phyloP scores from a whole-genome alignment of 1,140 invertebrate genomes.

The Conopomorpha cramerella region DNA sequence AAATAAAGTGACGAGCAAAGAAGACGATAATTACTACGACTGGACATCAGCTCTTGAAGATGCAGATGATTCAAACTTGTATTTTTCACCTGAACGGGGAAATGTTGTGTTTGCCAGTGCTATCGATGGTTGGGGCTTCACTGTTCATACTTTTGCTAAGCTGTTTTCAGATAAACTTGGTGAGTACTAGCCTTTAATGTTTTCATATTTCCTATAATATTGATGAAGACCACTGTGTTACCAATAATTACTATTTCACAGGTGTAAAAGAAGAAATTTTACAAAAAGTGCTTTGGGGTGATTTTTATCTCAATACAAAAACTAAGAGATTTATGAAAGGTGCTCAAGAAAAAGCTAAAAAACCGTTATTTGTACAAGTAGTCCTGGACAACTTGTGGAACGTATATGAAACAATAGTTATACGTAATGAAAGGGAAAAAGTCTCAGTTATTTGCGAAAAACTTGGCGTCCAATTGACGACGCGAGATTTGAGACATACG shows the following conservation, averaged over 20 bases:
- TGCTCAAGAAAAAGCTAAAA: constrained; percentile 93
- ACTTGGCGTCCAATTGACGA: constrained; percentile 77
- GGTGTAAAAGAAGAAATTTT: constrained; percentile 66
- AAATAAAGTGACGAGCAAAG: constrained; percentile 17
- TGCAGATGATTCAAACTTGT: constrained; percentile 85
- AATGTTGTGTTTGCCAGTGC: constrained; percentile 98
- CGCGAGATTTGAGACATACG: constrained; percentile 77
- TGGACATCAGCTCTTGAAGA: constrained; percentile 85
- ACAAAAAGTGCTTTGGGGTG: constrained; percentile 90
- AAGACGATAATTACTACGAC: constrained; percentile 59
- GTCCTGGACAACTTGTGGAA: constrained; percentile 94
- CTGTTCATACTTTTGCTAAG: constrained; percentile 83
- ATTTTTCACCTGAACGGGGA: constrained; percentile 89
- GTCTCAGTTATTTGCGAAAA: constrained; percentile 81
- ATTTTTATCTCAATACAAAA: constrained; percentile 91
- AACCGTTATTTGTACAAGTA: constrained; percentile 94
- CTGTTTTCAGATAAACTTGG: constrained; percentile 83
- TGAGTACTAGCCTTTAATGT: constrained; percentile 60
- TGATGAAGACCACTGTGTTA: not conserved
- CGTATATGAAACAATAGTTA: constrained; percentile 82
- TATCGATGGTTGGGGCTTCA: constrained; percentile 97
- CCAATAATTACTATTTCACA: constrained; percentile 4
- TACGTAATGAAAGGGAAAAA: constrained; percentile 82
- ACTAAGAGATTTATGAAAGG: constrained; percentile 86
- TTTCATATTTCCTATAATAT: not conserved